Conservation (phyloP, 2,888 invertebrate genomes). For the Sialis lutaria region DNA sequence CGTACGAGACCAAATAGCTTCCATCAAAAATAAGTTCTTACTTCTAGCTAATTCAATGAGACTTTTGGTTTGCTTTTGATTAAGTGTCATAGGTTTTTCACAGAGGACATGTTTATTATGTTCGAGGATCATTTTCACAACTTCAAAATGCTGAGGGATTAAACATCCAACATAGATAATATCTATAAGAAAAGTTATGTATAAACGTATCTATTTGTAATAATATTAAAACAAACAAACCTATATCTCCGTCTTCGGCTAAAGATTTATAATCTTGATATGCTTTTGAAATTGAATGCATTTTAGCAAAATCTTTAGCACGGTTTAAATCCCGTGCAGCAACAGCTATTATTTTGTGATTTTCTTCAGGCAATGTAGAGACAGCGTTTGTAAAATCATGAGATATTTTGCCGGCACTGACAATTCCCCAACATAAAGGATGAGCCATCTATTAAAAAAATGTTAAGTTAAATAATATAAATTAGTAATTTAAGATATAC, state of each 20-base stretch:
- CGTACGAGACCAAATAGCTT: constrained; percentile 77
- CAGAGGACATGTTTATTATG: constrained; percentile 76
- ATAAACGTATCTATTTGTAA: neutral
- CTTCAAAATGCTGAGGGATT: constrained; percentile 53
- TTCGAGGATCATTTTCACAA: constrained; percentile 55
- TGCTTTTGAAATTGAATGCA: constrained; percentile 49
- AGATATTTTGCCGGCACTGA: constrained; percentile 69
- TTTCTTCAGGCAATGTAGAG: constrained; percentile 41
- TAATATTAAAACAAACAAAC: constrained; percentile 27
- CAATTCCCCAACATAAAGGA: constrained; percentile 67
- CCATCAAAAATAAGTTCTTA: constrained; percentile 67
- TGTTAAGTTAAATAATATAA: neutral
- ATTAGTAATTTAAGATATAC: neutral
- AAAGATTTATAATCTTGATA: constrained; percentile 64
- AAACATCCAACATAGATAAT: constrained; percentile 70
- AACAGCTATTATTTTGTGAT: constrained; percentile 58
- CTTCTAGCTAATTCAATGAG: constrained; percentile 48
- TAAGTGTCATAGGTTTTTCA: constrained; percentile 79
- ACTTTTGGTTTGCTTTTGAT: constrained; percentile 51
- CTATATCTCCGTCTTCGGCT: constrained; percentile 54
- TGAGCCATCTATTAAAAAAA: neutral
- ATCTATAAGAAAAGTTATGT: constrained; percentile 36
- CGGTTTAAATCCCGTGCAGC: constrained; percentile 58
- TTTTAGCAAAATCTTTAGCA: constrained; percentile 59
- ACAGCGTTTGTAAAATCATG: constrained; percentile 64